Conservation (phyloP, 2,888 invertebrate genomes). For the Polymixis lichenea region DNA sequence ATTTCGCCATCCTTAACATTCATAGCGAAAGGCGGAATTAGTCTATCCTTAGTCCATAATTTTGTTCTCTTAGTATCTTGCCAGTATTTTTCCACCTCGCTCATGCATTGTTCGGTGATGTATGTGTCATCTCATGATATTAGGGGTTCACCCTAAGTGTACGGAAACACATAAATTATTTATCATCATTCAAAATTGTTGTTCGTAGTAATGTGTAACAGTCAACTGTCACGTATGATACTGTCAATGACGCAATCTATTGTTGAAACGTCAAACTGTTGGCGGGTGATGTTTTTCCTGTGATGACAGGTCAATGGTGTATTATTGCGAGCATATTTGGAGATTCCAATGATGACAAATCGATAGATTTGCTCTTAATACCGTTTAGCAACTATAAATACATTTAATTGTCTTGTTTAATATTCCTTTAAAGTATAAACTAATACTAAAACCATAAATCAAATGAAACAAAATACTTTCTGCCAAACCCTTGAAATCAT, state of each 20-base stretch:
- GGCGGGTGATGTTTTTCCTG: slow-evolving; percentile 46
- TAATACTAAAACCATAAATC: not conserved
- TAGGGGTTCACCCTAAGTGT: slow-evolving; percentile 28
- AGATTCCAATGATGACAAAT: slow-evolving; percentile 27
- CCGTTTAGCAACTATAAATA: not conserved
- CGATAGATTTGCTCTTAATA: slow-evolving; percentile 5
- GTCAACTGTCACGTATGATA: slow-evolving; percentile 39
- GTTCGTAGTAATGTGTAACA: slow-evolving; percentile 27
- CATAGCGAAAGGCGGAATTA: too few relatives aligned
- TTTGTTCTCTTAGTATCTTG: not conserved
- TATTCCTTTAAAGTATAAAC: not conserved
- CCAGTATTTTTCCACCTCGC: not conserved
- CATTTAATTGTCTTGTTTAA: not conserved
- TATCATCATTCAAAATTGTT: slow-evolving; percentile 34
- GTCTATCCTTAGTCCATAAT: not conserved
- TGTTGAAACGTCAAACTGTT: slow-evolving; percentile 42
- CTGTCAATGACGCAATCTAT: slow-evolving; percentile 44
- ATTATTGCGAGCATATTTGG: not conserved
- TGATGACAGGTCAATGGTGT: slow-evolving; percentile 40
- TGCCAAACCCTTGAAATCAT: slow-evolving; percentile 44
- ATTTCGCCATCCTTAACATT: not conserved
- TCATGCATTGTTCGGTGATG: not conserved
- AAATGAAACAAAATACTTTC: not conserved
- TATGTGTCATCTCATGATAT: slow-evolving; percentile 19
- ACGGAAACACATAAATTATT: slow-evolving; percentile 33